Percentiles rank a stretch among this genome's conserved stretches.
Conservation (phyloP, 2,113 vertebrate species). For the Mormyrus lacerda region DNA sequence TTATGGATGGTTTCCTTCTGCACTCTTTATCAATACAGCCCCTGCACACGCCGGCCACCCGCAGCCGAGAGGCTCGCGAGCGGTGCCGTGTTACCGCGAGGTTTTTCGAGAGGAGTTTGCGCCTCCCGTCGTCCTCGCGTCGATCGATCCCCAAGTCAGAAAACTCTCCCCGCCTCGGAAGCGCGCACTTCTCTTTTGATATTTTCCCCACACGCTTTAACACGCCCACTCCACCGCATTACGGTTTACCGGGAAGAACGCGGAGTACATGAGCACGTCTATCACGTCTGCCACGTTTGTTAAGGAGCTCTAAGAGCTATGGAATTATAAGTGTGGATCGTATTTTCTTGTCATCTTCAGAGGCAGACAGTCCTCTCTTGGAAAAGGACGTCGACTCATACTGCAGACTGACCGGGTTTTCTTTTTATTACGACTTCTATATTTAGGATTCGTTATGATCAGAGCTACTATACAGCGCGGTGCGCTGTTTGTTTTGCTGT, state of each 20-base stretch:
- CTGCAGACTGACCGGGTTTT: background rate
- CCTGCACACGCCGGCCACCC: background rate
- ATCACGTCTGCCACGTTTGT: background rate
- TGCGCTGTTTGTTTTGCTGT: slow-evolving; percentile 37
- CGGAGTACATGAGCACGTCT: background rate
- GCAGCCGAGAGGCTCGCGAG: background rate
- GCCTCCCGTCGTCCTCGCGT: background rate
- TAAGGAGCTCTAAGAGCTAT: background rate
- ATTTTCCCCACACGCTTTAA: background rate
- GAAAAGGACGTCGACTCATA: background rate
- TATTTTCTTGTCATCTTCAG: background rate
- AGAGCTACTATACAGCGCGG: slow-evolving; percentile 30
- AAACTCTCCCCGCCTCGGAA: background rate
- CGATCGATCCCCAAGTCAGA: background rate
- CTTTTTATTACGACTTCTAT: background rate
- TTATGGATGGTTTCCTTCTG: too few relatives aligned
- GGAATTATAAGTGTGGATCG: background rate
- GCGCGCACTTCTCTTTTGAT: background rate
- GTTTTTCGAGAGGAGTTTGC: background rate
- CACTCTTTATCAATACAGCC: background rate
- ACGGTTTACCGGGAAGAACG: background rate
- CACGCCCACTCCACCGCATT: background rate
- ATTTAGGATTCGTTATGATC: slow-evolving; percentile 41
- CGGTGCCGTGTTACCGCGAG: background rate
- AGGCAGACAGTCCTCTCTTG: background rate